Evolutionary conservation across 1,140 invertebrate species (phyloP).

Genomic region (Bombus sylvicola): DNA sequence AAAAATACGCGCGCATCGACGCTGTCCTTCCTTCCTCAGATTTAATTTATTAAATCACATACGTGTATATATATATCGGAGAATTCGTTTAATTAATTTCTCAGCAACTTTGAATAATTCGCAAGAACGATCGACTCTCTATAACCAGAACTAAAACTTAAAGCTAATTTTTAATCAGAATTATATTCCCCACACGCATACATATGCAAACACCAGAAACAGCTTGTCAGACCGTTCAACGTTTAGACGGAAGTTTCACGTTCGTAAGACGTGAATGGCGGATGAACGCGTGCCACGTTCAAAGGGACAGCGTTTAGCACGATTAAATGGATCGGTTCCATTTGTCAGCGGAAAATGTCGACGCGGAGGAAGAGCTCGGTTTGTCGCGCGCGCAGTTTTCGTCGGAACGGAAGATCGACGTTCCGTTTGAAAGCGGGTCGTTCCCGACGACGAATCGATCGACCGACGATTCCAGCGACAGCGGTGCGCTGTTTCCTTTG

Average conservation of each 20-base stretch:
- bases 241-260: not conserved
- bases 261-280: not conserved
- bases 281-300: not conserved
- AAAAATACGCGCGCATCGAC: not conserved
- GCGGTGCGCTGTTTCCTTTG: slow-evolving; percentile 2
- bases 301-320: slow-evolving; percentile 5
- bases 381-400: slow-evolving; percentile 1
- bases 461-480: not conserved
- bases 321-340: slow-evolving; percentile 31
- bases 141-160: too few relatives aligned
- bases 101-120: not conserved
- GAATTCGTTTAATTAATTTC: not conserved
- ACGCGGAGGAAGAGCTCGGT: not conserved
- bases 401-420: slow-evolving; percentile 22
- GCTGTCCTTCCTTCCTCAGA: not conserved
- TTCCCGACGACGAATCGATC: slow-evolving; percentile 40
- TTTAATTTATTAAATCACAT: not conserved
- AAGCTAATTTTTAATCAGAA: not conserved
- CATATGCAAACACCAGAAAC: too few relatives aligned
- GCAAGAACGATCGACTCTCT: too few relatives aligned
- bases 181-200: too few relatives aligned
- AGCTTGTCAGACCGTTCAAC: not conserved
- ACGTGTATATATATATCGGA: too few relatives aligned
- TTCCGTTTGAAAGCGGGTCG: slow-evolving; percentile 18
- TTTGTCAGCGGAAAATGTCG: slow-evolving; percentile 3